These are phyloP conservation scores for Alexandromys oeconomus DNA, from an alignment of 2,797 vertebrate species.

Conservation along the genomic window DNA sequence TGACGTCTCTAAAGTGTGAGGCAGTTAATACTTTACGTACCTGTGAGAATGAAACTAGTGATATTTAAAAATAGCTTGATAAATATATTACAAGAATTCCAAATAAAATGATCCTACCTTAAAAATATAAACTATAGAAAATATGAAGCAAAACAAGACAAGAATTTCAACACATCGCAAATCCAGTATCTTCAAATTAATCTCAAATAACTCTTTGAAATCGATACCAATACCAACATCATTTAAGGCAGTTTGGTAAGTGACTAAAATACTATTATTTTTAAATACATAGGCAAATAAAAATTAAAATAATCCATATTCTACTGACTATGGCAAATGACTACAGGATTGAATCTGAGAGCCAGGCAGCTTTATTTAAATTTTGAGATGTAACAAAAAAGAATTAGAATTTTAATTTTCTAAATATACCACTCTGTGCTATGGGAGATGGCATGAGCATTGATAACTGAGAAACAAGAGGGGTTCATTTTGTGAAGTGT, in stretches of 20 bases:
- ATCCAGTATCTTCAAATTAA: conserved; percentile 42
- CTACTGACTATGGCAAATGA: not conserved
- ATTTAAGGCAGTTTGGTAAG: conserved; percentile 39
- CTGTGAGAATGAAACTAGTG: not conserved
- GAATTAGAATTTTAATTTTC: conserved; percentile 13
- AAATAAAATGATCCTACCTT: conserved; percentile 54
- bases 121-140: conserved; percentile 30
- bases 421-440: not conserved
- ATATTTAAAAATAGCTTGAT: conserved; percentile 38
- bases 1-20: not conserved
- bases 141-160: conserved; percentile 40
- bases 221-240: conserved; percentile 34
- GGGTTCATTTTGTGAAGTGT: not conserved
- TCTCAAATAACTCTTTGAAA: conserved; percentile 53
- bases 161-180: conserved; percentile 9
- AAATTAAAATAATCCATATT: conserved; percentile 61
- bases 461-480: not conserved
- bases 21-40: not conserved
- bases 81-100: not conserved
- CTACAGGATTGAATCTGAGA: not conserved
- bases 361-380: conserved; percentile 10
- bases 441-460: not conserved
- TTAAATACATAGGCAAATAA: conserved; percentile 48
- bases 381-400: conserved; percentile 13
- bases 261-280: conserved; percentile 61